Evolutionary conservation across 2,888 invertebrate genomes (phyloP), one percentile per base, ranked within the genome.

Genomic region (Itoplectis maculator): DNA sequence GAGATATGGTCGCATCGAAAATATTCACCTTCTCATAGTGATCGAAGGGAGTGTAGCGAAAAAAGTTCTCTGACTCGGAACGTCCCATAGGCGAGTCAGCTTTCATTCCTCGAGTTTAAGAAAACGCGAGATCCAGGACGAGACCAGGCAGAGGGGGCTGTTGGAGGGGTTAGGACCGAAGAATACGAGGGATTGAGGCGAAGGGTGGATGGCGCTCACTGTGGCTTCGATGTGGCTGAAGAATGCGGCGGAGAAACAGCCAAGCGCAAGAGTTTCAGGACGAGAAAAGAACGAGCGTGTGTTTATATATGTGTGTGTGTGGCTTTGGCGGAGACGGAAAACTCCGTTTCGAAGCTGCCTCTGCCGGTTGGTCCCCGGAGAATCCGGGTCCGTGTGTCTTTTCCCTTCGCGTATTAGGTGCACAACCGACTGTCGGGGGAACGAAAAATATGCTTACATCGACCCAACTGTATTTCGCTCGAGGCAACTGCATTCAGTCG

Each of bases 351-450:
- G 59, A 23, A 35, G 40, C 76, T 42, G 45, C 13, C 37, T 8
- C 29, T 79, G 65, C 61, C 61, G 56, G 37, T 54, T 37, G 13
- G 45, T 79, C 82, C 79, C 66, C 59, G 8, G 79, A 79, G 75
- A 72, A 77, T 72, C 51, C 35, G 63, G 47, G 63, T 65, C 78
- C 72, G 69, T 72, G 40, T 73, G 79, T 79, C 83, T 84, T n/a
- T n/a, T 84, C 65, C 63, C 63, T 79, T 83, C 75, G 75, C 54
- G 74, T 70, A 82, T 75, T 80, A 78, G 61, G 49, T 84, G 73
- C 63, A 72, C 37, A 59, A 65, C 78, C 18, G 18, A 49, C n/a
- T 49, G n/a, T 18, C 15, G 15, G 7, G n/a, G 13, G 9, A 29
- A 23, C 11, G 2, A 29, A 29, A 56, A 47, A 47, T n/a, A 47